Conservation (phyloP, 2,888 invertebrate genomes). For the Machimus atricapillus region DNA sequence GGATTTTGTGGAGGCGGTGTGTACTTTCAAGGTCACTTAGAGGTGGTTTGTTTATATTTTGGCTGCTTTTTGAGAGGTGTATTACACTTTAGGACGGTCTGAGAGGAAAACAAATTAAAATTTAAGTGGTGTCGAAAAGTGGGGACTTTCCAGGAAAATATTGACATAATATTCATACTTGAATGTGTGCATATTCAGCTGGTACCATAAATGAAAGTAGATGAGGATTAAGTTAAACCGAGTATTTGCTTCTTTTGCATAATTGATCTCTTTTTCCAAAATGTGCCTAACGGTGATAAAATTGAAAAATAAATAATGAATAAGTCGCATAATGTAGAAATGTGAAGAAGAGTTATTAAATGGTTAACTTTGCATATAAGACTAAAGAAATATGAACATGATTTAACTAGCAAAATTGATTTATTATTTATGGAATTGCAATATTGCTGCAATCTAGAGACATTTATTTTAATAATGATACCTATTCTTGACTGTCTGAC, state of each 20-base stretch:
- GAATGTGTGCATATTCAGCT: background rate
- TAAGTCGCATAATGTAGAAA: too few relatives aligned
- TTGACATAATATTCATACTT: background rate
- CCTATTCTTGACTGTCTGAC: background rate
- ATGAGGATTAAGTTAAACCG: background rate
- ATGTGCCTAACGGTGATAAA: background rate
- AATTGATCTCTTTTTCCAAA: background rate
- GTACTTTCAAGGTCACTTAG: background rate
- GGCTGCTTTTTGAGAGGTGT: background rate
- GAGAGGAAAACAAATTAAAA: background rate
- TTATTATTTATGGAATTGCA: background rate
- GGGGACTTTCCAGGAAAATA: background rate
- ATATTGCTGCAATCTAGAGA: background rate
- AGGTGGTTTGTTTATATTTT: background rate
- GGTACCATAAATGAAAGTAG: background rate
- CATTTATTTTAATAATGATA: background rate
- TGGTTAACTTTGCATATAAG: too few relatives aligned
- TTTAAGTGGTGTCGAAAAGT: background rate
- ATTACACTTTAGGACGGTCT: background rate
- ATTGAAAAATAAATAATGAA: background rate
- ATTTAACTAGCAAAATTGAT: too few relatives aligned
- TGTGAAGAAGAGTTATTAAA: too few relatives aligned
- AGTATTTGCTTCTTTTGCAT: background rate
- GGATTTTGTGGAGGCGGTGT: background rate
- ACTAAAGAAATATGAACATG: too few relatives aligned